phyloP scores from a whole-genome alignment of 2,888 invertebrate species.

The Macrophya annulata region DNA sequence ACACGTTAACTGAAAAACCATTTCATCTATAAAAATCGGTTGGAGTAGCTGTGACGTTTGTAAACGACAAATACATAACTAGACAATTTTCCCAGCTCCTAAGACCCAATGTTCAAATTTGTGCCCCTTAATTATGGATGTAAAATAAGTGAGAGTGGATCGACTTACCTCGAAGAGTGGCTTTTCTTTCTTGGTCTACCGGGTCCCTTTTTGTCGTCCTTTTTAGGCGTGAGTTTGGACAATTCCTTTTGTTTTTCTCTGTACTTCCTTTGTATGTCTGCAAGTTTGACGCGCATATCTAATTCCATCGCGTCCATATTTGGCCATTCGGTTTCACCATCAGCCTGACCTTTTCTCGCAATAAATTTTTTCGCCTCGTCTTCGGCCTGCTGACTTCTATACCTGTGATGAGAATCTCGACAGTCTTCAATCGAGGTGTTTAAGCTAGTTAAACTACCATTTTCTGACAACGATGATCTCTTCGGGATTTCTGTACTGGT shows the following conservation, averaged over 20 bases:
- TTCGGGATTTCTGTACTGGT: neutral
- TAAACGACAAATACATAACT: neutral
- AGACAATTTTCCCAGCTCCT: neutral
- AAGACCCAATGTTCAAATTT: neutral
- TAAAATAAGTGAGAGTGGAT: neutral
- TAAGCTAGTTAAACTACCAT: neutral
- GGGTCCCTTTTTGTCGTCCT: slow-evolving; percentile 80
- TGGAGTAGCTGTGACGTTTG: neutral
- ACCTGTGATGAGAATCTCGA: slow-evolving; percentile 65
- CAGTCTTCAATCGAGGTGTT: slow-evolving; percentile 48
- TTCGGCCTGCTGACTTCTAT: slow-evolving; percentile 67
- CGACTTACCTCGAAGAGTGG: slow-evolving; percentile 68
- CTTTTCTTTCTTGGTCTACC: slow-evolving; percentile 80
- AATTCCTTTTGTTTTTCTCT: slow-evolving; percentile 92
- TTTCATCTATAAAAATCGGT: neutral
- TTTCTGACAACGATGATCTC: neutral
- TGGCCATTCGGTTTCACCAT: slow-evolving; percentile 75
- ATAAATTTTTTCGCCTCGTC: slow-evolving; percentile 73
- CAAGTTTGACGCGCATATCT: slow-evolving; percentile 90
- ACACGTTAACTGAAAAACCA: neutral
- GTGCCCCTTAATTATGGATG: too few species aligned
- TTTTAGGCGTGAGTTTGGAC: slow-evolving; percentile 85
- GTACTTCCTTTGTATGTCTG: slow-evolving; percentile 91
- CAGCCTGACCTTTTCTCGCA: slow-evolving; percentile 70
- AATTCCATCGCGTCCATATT: slow-evolving; percentile 88